Evolutionary conservation across 2,797 vertebrate species (phyloP), one percentile per base, ranked within the genome.

Genomic region (Mycteria americana): DNA sequence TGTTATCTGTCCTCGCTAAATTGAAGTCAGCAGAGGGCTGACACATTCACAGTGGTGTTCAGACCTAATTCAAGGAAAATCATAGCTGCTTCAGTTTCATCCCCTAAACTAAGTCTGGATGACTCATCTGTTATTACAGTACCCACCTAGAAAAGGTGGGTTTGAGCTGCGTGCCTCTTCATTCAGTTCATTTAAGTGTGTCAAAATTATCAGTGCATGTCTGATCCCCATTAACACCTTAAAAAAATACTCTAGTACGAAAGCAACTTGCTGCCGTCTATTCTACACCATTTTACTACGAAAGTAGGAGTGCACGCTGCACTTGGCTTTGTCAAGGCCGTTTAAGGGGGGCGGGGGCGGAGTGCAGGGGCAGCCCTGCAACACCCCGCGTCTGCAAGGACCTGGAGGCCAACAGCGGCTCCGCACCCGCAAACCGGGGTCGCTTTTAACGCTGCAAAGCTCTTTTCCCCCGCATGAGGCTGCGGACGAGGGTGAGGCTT

Each of bases 211-310:
- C 54, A 4, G 7, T 6, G 57, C n/a, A 0, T 4, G 23, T 23
- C 82, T 51, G 59, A 30, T 25, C 54, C 28, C 65, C 35, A 0
- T 70, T 43, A 67, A n/a, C 21, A 5, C 6, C 41, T 43, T 21
- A 4, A 65, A 27, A 27, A n/a, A n/a, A 2, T 1, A 6, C 30
- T 21, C 7, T 41, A 0, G 35, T 24, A 3, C 5, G 28, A 13
- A 4, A 12, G 25, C 35, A 25, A 0, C 54, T 21, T 0, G 25
- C 50, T 18, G 76, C 53, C 33, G 0, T 13, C 18, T 3, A 0
- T 11, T 15, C 37, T 2, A 0, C 10, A 0, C 14, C 4, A 0
- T 3, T 5, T 14, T 11, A 0, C 31, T 2, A 0, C 0, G 54
- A 4, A 19, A 2, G 69, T 0, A 0, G 33, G 57, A 0, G 21